Percentiles rank a stretch among this genome's conserved stretches.
Conservation (phyloP, 2,113 vertebrate species). For the Oplegnathus fasciatus region DNA sequence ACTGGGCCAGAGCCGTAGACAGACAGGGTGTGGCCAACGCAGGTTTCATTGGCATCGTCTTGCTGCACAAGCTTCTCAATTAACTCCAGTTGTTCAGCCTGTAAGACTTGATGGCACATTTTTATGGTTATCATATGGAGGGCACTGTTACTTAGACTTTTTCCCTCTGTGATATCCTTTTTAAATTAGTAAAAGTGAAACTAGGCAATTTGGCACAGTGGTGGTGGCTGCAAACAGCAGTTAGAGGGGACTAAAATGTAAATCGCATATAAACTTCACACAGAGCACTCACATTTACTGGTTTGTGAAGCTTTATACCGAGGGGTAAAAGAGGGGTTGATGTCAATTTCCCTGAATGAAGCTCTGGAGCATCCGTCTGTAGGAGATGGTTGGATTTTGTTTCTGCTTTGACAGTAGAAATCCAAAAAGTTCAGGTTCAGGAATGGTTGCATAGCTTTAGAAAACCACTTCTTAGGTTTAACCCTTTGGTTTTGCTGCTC, state of each 20-base stretch:
- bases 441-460: too few relatives aligned
- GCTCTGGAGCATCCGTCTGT: neutral
- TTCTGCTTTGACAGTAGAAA: too few relatives aligned
- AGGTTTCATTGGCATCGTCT: conserved; percentile 50
- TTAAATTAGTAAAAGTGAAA: conserved; percentile 42
- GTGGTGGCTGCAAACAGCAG: neutral
- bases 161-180: conserved; percentile 6
- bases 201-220: neutral
- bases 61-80: conserved; percentile 18
- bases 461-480: too few relatives aligned
- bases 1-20: neutral
- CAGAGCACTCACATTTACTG: neutral
- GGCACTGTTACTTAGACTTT: neutral
- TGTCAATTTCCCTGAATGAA: neutral
- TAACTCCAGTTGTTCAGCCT: conserved; percentile 31
- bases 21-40: conserved; percentile 23
- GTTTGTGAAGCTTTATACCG: neutral
- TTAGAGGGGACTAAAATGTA: neutral
- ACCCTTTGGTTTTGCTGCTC: too few relatives aligned
- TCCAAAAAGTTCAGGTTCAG: too few relatives aligned
- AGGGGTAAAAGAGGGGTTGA: neutral
- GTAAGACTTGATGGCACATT: conserved; percentile 21
- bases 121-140: conserved; percentile 30
- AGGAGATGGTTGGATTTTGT: neutral
- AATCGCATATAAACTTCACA: conserved; percentile 2